phyloP scores from a whole-genome alignment of 2,113 vertebrate species.

The Stegastes partitus region DNA sequence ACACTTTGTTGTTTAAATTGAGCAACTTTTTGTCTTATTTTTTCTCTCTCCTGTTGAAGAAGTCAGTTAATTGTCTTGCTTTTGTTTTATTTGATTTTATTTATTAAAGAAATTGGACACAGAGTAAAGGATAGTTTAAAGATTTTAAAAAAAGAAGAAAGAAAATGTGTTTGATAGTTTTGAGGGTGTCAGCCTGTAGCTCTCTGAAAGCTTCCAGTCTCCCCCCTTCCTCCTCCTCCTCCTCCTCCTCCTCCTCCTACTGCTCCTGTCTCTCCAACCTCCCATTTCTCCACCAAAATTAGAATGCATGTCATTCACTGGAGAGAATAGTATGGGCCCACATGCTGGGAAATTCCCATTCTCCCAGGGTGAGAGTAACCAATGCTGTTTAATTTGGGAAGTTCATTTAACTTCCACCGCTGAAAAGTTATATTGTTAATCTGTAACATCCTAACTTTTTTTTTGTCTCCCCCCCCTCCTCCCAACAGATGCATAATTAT shows the following conservation, averaged over 20 bases:
- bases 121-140: too few species aligned
- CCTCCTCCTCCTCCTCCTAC: not conserved
- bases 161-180: conserved; percentile 29
- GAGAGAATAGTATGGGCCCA: conserved; percentile 79
- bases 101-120: not conserved
- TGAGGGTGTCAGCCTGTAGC: conserved; percentile 25
- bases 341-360: conserved; percentile 83
- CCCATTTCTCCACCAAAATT: conserved; percentile 77
- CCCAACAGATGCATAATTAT: not conserved
- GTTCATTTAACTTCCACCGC: conserved; percentile 64
- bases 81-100: not conserved
- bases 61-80: not conserved
- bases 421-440: conserved; percentile 50
- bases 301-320: conserved; percentile 83
- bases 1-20: not conserved
- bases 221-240: not conserved
- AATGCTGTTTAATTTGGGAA: conserved; percentile 74
- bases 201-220: conserved; percentile 31
- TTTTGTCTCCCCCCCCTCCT: conserved; percentile 22
- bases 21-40: conserved; percentile 48
- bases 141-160: too few species aligned
- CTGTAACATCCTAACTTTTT: conserved; percentile 24
- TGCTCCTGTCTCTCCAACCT: conserved; percentile 45
- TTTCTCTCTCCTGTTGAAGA: not conserved
- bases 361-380: conserved; percentile 73